Base-by-base conservation (phyloP, 1,140 invertebrate species). In the Rhyacophila brunnea region DNA sequence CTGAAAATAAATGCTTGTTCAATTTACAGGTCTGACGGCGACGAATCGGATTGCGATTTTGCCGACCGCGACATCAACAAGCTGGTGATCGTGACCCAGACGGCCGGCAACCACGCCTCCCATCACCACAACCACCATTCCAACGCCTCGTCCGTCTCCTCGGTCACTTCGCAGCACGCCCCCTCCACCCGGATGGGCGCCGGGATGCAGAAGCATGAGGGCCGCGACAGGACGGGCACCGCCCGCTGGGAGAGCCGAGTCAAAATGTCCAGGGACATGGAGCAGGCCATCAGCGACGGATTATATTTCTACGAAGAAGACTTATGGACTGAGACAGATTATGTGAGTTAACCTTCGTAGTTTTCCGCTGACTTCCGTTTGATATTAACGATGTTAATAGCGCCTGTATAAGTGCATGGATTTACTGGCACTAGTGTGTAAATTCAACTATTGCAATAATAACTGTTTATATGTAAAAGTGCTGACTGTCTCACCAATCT, bases 21-120 rank as follows among this genome's bases (percentile, higher is more conserved):
- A 9, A 11, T 45, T 63, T 65, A 13, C 68, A 89, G 86, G 79
- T 89, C 87, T 15, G 86, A 88, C 65, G 83, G 84, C 60, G 89
- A 91, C 65, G 92, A 93, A 58, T 87, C 89, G 10, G 92, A 95
- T 70, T 83, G 85, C 62, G 95, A 98, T 75, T 83, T 96, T 55
- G 90, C 90, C 62, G 96, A 99, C 78, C 83, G 87, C 64, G 93
- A 98, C 71, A 87, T 99, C 43, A 93, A 95, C 67, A 95, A 98
- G 73, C 82, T 99, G 55, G 80, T 99, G 11, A 98, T 99, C 66
- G 93, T 99, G 14, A 96, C 95, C 1, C 96, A 98, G 83, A 87
- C 83, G 58, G 81, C 76, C 48, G 23, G 23, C 23, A 28, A 28
- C 9, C 23, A 28, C 23, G n/a, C n/a, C n/a, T 28, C 62, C 65